Conservation (phyloP, 2,113 vertebrate species). For the Ptilorrhoa leucosticta region DNA sequence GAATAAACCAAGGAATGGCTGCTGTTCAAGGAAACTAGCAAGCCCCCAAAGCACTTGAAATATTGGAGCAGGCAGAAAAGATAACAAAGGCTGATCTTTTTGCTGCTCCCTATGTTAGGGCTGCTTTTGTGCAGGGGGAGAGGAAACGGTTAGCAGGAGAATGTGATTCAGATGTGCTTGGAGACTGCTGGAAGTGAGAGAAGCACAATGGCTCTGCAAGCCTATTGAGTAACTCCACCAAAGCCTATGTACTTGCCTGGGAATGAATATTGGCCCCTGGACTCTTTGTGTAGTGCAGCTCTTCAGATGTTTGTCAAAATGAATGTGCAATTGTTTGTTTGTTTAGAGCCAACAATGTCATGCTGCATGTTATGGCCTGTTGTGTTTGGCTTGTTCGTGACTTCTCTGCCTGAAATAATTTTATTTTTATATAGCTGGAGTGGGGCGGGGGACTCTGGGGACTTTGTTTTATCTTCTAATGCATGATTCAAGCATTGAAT, state of each 20-base stretch:
- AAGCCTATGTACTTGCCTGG: not conserved
- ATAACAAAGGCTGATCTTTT: slow-evolving; percentile 33
- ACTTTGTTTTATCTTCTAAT: slow-evolving; percentile 3
- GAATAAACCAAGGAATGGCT: slow-evolving; percentile 38
- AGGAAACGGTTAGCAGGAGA: not conserved
- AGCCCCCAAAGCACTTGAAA: slow-evolving; percentile 18
- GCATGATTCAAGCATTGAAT: not conserved
- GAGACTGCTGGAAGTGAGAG: slow-evolving; percentile 2
- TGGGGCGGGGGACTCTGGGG: not conserved
- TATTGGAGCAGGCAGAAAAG: slow-evolving; percentile 55
- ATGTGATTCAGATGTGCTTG: slow-evolving; percentile 36
- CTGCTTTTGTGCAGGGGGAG: not conserved
- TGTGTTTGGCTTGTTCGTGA: slow-evolving; percentile 37
- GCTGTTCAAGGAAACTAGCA: slow-evolving; percentile 26
- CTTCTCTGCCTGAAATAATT: slow-evolving; percentile 12
- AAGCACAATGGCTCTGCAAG: slow-evolving; percentile 28
- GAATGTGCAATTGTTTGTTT: slow-evolving; percentile 38
- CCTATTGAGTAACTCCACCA: slow-evolving; percentile 20
- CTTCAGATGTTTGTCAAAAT: slow-evolving; percentile 15
- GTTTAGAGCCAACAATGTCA: not conserved
- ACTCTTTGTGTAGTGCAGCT: not conserved
- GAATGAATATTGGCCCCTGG: slow-evolving; percentile 26
- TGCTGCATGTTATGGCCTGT: not conserved
- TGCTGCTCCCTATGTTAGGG: not conserved
- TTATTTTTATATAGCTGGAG: slow-evolving; percentile 6